Conservation (phyloP, 1,140 invertebrate genomes). For the Penaeus chinensis region DNA sequence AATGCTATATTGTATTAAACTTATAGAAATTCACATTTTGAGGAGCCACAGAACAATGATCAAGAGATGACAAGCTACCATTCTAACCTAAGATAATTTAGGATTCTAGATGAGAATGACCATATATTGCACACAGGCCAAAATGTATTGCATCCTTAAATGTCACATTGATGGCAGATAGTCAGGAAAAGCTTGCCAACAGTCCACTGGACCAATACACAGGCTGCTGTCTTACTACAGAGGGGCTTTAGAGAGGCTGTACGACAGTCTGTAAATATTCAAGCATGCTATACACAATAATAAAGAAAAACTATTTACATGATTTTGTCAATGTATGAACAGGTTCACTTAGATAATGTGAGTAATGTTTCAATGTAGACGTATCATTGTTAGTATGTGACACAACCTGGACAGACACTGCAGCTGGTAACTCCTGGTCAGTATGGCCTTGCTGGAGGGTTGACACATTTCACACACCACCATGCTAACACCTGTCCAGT, state of each 20-base stretch:
- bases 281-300: constrained; percentile 62
- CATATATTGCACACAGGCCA: constrained; percentile 61
- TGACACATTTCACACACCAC: constrained; percentile 49
- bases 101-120: constrained; percentile 60
- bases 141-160: constrained; percentile 60
- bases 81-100: constrained; percentile 61
- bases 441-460: constrained; percentile 59
- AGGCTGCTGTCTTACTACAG: constrained; percentile 60
- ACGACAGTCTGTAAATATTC: constrained; percentile 61
- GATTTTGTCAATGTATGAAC: constrained; percentile 60
- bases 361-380: constrained; percentile 55
- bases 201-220: constrained; percentile 62
- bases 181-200: constrained; percentile 59
- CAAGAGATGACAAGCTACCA: constrained; percentile 60
- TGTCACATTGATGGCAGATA: constrained; percentile 59
- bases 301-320: constrained; percentile 62
- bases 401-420: constrained; percentile 62
- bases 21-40: constrained; percentile 58
- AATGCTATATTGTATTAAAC: constrained; percentile 54
- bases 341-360: constrained; percentile 59
- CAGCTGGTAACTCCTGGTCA: constrained; percentile 60
- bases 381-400: constrained; percentile 60
- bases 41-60: constrained; percentile 61
- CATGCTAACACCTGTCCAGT: constrained; percentile 37
- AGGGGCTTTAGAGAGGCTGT: constrained; percentile 61